phyloP scores from a whole-genome alignment of 1,140 invertebrate species.

The Gryllus bimaculatus region DNA sequence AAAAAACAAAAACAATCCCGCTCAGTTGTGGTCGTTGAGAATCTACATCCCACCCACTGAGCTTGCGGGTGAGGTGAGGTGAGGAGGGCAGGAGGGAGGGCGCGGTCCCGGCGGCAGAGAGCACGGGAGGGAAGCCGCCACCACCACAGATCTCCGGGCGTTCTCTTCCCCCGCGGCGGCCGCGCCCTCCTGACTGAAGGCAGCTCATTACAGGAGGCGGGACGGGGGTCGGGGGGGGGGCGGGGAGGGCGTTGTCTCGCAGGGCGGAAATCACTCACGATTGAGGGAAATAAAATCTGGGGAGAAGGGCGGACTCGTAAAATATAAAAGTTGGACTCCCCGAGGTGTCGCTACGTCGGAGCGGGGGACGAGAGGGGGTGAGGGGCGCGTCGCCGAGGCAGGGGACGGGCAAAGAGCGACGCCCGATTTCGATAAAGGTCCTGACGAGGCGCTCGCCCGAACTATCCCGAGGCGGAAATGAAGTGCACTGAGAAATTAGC shows the following conservation, averaged over 20 bases:
- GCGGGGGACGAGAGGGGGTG: too few species aligned
- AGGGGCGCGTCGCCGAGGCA: background rate
- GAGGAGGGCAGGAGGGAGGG: background rate
- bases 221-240: too few species aligned
- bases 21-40: background rate
- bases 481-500: background rate
- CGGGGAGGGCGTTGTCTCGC: background rate
- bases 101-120: too few species aligned
- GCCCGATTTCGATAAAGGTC: background rate
- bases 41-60: background rate
- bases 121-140: background rate
- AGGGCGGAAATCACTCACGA: conserved; percentile 3
- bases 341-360: background rate
- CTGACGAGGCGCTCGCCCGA: background rate
- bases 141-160: background rate
- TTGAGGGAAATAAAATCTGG: background rate
- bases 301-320: background rate
- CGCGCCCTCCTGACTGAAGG: background rate
- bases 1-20: too few species aligned
- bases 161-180: background rate
- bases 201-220: background rate
- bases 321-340: background rate
- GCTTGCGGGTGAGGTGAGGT: too few species aligned
- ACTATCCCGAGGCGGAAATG: background rate
- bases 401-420: background rate